Conservation (phyloP, 2,888 invertebrate species). For the Tuta absoluta region DNA sequence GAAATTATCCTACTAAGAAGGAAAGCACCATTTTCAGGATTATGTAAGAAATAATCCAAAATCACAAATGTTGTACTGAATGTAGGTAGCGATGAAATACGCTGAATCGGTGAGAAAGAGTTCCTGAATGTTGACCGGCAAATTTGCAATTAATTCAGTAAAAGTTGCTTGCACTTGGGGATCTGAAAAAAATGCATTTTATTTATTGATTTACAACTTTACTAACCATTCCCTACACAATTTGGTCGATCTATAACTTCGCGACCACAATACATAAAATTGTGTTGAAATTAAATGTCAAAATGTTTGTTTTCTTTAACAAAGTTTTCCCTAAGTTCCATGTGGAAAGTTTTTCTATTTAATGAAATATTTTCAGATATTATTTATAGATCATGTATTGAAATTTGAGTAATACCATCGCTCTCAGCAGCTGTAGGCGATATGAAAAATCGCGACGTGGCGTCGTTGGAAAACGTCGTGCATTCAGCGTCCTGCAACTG, state of each 20-base stretch:
- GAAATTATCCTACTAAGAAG: too few species aligned
- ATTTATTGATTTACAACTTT: too few species aligned
- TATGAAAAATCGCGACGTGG: constrained; percentile 23
- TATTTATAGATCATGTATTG: too few species aligned
- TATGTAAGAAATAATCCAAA: constrained; percentile 15
- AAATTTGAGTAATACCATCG: constrained; percentile 13
- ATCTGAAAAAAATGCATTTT: constrained; percentile 24
- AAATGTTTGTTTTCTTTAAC: too few species aligned
- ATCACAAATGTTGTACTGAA: constrained; percentile 30
- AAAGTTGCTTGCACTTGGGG: constrained; percentile 3
- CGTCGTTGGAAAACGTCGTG: constrained; percentile 36
- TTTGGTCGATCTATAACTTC: too few species aligned
- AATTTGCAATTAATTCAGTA: constrained; percentile 16
- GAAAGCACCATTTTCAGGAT: too few species aligned
- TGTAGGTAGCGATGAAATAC: constrained; percentile 23
- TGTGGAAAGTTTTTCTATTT: too few species aligned
- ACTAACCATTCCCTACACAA: too few species aligned
- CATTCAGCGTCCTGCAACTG: constrained; percentile 36
- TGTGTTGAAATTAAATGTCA: too few species aligned
- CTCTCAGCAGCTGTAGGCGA: neutral
- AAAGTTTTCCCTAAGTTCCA: too few species aligned
- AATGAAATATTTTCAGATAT: too few species aligned
- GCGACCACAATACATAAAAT: too few species aligned
- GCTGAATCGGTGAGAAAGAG: constrained; percentile 26
- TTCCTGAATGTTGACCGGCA: constrained; percentile 26